Conservation (phyloP, 2,888 invertebrate species). For the Tupiocoris notatus region DNA sequence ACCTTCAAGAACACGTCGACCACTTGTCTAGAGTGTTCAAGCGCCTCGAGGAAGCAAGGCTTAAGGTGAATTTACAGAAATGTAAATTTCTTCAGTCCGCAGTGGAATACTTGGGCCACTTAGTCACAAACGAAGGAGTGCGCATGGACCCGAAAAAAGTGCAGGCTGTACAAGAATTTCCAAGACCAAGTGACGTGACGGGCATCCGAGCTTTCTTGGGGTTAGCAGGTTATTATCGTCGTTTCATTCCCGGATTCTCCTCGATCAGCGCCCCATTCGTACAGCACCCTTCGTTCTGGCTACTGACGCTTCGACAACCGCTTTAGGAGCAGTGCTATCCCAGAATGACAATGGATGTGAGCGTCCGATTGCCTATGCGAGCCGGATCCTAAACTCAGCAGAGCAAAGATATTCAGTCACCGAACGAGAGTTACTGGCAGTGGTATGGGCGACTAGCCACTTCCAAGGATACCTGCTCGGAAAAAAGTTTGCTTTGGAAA, state of each 20-base stretch:
- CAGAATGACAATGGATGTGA: slow-evolving; percentile 6
- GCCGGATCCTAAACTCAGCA: slow-evolving; percentile 5
- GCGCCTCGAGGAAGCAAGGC: background rate
- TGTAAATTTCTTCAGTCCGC: background rate
- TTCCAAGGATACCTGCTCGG: slow-evolving; percentile 52
- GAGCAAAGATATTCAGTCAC: slow-evolving; percentile 10
- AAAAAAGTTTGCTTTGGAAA: slow-evolving; percentile 53
- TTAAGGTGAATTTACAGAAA: slow-evolving; percentile 7
- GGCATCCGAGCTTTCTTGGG: slow-evolving; percentile 52
- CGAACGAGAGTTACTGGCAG: slow-evolving; percentile 49
- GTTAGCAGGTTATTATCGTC: slow-evolving; percentile 53
- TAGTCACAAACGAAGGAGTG: background rate
- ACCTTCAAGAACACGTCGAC: background rate
- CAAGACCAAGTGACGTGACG: slow-evolving; percentile 13
- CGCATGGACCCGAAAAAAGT: slow-evolving; percentile 35
- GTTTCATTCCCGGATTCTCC: slow-evolving; percentile 53
- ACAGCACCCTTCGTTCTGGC: slow-evolving; percentile 41
- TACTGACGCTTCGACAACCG: slow-evolving; percentile 45
- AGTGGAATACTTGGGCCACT: slow-evolving; percentile 20
- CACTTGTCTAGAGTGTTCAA: background rate
- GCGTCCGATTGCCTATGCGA: slow-evolving; percentile 13
- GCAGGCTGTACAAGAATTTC: background rate
- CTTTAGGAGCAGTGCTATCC: slow-evolving; percentile 42
- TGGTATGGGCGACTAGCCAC: slow-evolving; percentile 51
- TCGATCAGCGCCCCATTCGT: slow-evolving; percentile 50